Percentiles rank a stretch among this genome's conserved stretches.
Conservation (phyloP, 2,113 vertebrate species). For the Aphyosemion australe region DNA sequence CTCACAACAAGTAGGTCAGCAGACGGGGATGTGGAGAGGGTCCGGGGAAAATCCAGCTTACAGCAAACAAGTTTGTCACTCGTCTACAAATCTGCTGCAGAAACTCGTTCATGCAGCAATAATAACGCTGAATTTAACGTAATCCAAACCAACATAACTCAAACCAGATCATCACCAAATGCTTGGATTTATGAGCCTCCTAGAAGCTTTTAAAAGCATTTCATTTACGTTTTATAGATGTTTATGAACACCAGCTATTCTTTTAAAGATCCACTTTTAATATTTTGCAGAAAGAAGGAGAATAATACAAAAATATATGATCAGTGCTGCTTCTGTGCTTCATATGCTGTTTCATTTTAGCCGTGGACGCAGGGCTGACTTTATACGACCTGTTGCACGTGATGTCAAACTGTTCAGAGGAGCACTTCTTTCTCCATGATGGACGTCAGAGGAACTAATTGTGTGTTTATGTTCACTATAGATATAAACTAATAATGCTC, state of each 20-base stretch:
- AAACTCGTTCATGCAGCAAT: constrained; percentile 15
- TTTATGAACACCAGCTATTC: neutral
- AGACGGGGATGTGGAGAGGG: constrained; percentile 27
- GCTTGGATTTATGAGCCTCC: neutral
- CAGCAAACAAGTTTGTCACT: constrained; percentile 51
- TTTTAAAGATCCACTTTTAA: too few relatives aligned
- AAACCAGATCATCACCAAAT: neutral
- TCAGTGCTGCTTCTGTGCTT: too few relatives aligned
- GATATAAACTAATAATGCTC: too few relatives aligned
- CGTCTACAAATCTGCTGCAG: constrained; percentile 26
- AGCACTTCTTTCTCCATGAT: too few relatives aligned
- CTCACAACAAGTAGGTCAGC: constrained; percentile 63
- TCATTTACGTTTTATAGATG: neutral
- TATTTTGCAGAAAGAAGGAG: neutral
- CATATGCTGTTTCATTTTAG: too few relatives aligned
- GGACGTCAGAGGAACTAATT: too few relatives aligned
- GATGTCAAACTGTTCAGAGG: too few relatives aligned
- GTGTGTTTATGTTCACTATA: too few relatives aligned
- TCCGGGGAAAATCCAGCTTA: constrained; percentile 57
- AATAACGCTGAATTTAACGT: constrained; percentile 11
- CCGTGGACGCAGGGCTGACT: too few relatives aligned
- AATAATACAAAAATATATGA: too few relatives aligned
- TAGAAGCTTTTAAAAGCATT: neutral
- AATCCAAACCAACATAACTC: constrained; percentile 3
- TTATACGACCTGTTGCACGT: too few relatives aligned